Evolutionary conservation across 2,888 invertebrate species (phyloP).

Genomic region (Leptopilina drosophilae): DNA sequence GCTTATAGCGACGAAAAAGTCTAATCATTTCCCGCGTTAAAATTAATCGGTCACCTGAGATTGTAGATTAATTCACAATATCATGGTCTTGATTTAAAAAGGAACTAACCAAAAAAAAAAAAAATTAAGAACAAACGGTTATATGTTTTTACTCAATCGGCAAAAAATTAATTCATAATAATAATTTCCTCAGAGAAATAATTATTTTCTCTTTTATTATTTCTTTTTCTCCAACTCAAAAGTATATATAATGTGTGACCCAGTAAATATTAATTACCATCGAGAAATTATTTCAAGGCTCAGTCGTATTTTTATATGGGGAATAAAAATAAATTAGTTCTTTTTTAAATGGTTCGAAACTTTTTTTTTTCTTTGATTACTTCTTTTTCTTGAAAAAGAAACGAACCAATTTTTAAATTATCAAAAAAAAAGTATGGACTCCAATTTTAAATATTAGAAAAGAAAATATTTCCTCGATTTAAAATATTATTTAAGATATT

Average conservation of each 20-base stretch:
- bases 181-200: not conserved
- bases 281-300: conserved; percentile 1
- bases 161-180: conserved; percentile 1
- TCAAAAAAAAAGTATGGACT: too few relatives aligned
- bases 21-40: conserved; percentile 45
- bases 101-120: not conserved
- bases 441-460: too few relatives aligned
- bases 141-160: conserved; percentile 5
- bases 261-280: not conserved
- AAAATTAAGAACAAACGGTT: too few relatives aligned
- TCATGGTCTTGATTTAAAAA: not conserved
- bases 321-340: not conserved
- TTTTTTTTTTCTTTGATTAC: too few relatives aligned
- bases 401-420: too few relatives aligned
- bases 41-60: conserved; percentile 44
- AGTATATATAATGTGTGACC: not conserved
- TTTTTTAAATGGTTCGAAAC: too few relatives aligned
- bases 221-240: not conserved
- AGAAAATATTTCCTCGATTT: too few relatives aligned
- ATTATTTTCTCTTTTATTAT: not conserved
- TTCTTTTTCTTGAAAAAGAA: too few relatives aligned
- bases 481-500: too few relatives aligned
- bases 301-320: not conserved
- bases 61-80: conserved; percentile 28
- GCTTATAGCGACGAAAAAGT: conserved; percentile 24